Percentiles rank a stretch among this genome's conserved stretches.
These are phyloP conservation scores for Dolichallabes microphthalmus DNA, from an alignment of 2,113 vertebrate species.

Conservation along the genomic window DNA sequence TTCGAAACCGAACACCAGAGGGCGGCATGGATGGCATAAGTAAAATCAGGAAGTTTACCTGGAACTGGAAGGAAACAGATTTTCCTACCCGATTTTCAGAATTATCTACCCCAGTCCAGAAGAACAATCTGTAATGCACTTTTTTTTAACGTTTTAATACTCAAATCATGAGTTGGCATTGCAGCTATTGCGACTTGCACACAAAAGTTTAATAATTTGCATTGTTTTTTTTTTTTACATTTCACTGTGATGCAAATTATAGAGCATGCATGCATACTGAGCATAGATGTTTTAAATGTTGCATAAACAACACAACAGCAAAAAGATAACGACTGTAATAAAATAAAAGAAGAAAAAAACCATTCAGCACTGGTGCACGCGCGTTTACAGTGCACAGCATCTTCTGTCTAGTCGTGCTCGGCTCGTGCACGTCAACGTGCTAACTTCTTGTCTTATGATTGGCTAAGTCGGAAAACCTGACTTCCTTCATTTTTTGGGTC, in stretches of 20 bases:
- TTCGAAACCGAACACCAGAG: slow-evolving; percentile 1
- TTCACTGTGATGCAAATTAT: background rate
- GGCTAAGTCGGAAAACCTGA: background rate
- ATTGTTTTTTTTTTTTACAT: background rate
- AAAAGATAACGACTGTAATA: too few species aligned
- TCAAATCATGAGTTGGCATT: background rate
- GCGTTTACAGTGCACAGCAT: slow-evolving; percentile 8
- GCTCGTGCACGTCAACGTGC: background rate
- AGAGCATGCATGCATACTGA: background rate
- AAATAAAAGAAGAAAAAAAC: background rate
- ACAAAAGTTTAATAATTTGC: background rate
- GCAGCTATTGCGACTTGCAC: background rate
- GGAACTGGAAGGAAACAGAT: background rate
- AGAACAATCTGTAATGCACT: background rate
- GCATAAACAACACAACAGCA: background rate
- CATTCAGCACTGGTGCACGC: background rate
- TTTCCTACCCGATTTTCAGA: too few species aligned
- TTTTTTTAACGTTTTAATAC: background rate
- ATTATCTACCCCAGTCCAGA: background rate
- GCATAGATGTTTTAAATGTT: background rate
- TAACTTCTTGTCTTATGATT: slow-evolving; percentile 26
- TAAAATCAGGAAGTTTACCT: background rate
- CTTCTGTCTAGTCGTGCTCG: background rate
- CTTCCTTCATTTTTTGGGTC: slow-evolving; percentile 6
- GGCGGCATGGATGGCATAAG: background rate